phyloP scores from a whole-genome alignment of 2,113 vertebrate species.

The Edolisoma coerulescens region DNA sequence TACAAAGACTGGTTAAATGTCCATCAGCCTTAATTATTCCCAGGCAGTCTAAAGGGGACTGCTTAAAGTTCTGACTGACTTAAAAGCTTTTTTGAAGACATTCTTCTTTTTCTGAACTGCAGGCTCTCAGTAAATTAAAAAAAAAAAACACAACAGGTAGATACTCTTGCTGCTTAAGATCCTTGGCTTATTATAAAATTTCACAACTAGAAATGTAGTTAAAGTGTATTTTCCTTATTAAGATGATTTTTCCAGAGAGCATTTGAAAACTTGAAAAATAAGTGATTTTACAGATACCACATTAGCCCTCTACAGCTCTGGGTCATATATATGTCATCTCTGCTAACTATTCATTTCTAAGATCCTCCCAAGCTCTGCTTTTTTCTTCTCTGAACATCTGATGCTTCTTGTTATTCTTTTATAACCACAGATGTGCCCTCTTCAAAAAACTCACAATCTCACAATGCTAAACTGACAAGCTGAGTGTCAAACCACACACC shows the following conservation, averaged over 20 bases:
- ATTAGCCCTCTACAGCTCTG: neutral
- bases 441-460: conserved; percentile 67
- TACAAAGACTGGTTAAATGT: neutral
- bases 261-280: neutral
- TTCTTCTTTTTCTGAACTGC: neutral
- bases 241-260: neutral
- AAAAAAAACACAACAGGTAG: neutral
- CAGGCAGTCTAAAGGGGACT: neutral
- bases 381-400: conserved; percentile 29
- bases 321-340: conserved; percentile 3
- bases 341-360: conserved; percentile 25
- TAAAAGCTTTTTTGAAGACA: neutral
- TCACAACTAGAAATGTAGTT: neutral
- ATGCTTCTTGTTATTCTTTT: conserved; percentile 45
- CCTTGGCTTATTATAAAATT: neutral
- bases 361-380: conserved; percentile 30
- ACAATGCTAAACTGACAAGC: conserved; percentile 46
- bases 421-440: conserved; percentile 60
- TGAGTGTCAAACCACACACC: conserved; percentile 52
- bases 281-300: neutral
- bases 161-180: neutral
- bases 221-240: neutral
- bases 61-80: neutral
- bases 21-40: neutral
- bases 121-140: neutral